Evolutionary conservation across 1,140 invertebrate species (phyloP), one percentile per base, ranked within the genome.

Genomic region (Micrasema minimum): DNA sequence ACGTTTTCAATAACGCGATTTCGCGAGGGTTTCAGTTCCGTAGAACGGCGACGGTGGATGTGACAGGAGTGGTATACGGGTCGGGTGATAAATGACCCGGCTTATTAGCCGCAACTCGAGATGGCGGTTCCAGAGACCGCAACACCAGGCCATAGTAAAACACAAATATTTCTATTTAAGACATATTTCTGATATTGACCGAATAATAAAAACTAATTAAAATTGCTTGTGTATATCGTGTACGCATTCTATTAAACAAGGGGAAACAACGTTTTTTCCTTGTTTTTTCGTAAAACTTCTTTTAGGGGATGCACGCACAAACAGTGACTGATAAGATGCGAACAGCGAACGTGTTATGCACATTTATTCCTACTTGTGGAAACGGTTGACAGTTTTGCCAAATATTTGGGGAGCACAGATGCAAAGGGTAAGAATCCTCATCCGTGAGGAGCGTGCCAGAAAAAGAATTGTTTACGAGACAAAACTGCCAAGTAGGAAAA

Each of bases 391-490:
- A n/a, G 43, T 31, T 9, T 14, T 31, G n/a, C 51, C 51, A 14
- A 23, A 31, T 55, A 55, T 55, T 31, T 23, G 26, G 26, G 12
- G 51, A 22, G n/a, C 26, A 11, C 12, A 14, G 51, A 37, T 14
- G 23, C 51, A 14, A 46, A 31, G 51, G 51, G 51, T 10, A 55
- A 55, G 51, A 11, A 55, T 16, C 51, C 20, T 55, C 51, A 55
- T 55, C 51, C 26, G 51, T 26, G 26, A 55, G 23, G 51, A 55
- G 51, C 51, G 51, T 55, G 51, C 51, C 14, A 35, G 23, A 26
- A 23, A 55, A 31, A 46, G 59, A 64, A 64, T 64, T 64, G 59
- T 64, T 64, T 64, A 64, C 59, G 59, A 64, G 59, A 64, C 43
- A 45, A 46, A 64, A 64, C 59, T 64, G 43, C 43, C 45, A 64